Conservation (phyloP, 2,888 invertebrate genomes). For the Papilio demoleus region DNA sequence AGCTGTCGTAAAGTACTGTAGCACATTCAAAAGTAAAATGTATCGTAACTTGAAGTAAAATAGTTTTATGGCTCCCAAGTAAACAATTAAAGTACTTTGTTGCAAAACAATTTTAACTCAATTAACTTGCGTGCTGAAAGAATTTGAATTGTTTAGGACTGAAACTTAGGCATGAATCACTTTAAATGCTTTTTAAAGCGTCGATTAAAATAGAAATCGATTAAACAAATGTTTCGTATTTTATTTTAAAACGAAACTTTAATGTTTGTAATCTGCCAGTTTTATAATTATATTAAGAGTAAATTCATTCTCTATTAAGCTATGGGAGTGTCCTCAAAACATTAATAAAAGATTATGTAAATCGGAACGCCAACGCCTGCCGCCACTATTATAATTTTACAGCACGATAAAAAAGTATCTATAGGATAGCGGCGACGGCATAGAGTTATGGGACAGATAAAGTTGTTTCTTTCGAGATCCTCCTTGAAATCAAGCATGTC, state of each 20-base stretch:
- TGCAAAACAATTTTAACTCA: slow-evolving; percentile 26
- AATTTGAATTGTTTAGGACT: slow-evolving; percentile 4
- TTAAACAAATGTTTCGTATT: background rate
- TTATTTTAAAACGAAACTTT: background rate
- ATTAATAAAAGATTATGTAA: slow-evolving; percentile 41
- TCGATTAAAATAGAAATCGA: slow-evolving; percentile 22
- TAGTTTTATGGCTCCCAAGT: slow-evolving; percentile 12
- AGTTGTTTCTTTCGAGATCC: slow-evolving; percentile 10
- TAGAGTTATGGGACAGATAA: slow-evolving; percentile 13
- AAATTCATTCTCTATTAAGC: background rate
- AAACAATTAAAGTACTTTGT: slow-evolving; percentile 26
- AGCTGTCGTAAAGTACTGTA: background rate
- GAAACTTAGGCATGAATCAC: slow-evolving; percentile 13
- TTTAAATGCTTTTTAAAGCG: slow-evolving; percentile 11
- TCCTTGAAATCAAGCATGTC: background rate
- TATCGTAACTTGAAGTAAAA: slow-evolving; percentile 13
- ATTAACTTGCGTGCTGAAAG: slow-evolving; percentile 20
- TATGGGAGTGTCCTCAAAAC: slow-evolving; percentile 27
- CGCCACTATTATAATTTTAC: slow-evolving; percentile 39
- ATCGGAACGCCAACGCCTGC: slow-evolving; percentile 38
- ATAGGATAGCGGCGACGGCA: slow-evolving; percentile 23
- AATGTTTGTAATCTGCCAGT: slow-evolving; percentile 21
- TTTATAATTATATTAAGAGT: slow-evolving; percentile 1
- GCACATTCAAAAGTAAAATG: slow-evolving; percentile 8
- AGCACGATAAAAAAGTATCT: slow-evolving; percentile 36